Base-by-base conservation (phyloP, 2,888 invertebrate genomes). In the Stegana nigrithorax region DNA sequence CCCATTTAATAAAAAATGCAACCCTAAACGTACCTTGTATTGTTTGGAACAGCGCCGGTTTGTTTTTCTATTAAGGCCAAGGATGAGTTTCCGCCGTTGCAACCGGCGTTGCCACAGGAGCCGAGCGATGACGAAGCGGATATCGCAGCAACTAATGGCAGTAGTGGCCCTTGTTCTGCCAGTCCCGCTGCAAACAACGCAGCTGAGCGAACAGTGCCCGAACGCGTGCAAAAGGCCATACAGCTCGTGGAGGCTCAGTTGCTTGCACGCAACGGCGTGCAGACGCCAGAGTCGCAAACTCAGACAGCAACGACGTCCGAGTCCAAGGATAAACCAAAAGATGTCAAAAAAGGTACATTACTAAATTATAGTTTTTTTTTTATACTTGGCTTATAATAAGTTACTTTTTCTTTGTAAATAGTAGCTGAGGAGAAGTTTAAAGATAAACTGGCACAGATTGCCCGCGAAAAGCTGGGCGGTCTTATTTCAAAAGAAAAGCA, bases 11-110 rank as follows among this genome's bases (percentile, higher is more conserved):
- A n/a, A n/a, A n/a, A n/a, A n/a, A n/a, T n/a, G n/a, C n/a, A n/a
- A n/a, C n/a, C n/a, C n/a, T n/a, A n/a, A n/a, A n/a, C n/a, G n/a
- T n/a, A n/a, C n/a, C n/a, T n/a, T n/a, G n/a, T n/a, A n/a, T n/a
- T n/a, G n/a, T n/a, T 42, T 57, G 19, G 21, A 10, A 17, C 57
- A 91, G 92, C 89, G 8, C 91, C 93, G 0, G 93, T 95, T 1
- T 92, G 93, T 63, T 95, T 95, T 83, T 95, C 94, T 0, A 94
- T 95, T 44, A 94, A 94, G 81, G 87, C 91, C 0, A 94, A 93
- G 81, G 94, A 93, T 62, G 90, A 90, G 0, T 72, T 67, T 12
- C 90, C 91, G 1, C 84, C 91, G 1, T 88, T 91, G 3, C 93
- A 92, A 82, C 92, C 91, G 59, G 92, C 93, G 0, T 79, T 95